Conservation (phyloP, 2,797 vertebrate genomes). For the Phrynocephalus vlangalii region DNA sequence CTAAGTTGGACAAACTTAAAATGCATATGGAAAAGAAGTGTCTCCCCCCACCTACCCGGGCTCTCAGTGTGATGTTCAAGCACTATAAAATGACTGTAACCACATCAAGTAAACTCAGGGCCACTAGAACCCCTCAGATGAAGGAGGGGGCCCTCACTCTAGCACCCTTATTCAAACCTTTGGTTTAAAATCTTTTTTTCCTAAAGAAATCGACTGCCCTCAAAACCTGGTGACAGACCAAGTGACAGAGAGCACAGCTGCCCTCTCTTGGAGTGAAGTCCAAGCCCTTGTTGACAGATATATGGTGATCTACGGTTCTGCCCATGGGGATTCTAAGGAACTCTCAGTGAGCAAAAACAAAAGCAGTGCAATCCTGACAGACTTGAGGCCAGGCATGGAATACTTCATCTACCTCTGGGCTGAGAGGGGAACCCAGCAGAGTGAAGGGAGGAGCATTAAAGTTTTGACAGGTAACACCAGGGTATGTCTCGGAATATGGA, state of each 20-base stretch:
- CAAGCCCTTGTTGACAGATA: constrained; percentile 81
- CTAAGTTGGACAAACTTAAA: no score
- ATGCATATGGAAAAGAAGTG: no score
- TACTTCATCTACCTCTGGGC: constrained; percentile 83
- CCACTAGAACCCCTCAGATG: no score
- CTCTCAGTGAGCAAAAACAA: constrained; percentile 75
- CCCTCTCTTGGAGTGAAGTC: constrained; percentile 78
- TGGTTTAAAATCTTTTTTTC: constrained; percentile 23
- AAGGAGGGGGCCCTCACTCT: not conserved
- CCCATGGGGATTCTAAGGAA: constrained; percentile 75
- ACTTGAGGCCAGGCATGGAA: constrained; percentile 79
- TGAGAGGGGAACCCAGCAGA: constrained; percentile 76
- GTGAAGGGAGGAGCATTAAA: constrained; percentile 77
- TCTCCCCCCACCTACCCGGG: no score
- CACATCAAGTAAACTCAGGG: not conserved
- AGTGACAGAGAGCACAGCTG: constrained; percentile 78
- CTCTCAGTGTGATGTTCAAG: not conserved
- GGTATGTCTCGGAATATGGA: not conserved
- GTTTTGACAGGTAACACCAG: constrained; percentile 81
- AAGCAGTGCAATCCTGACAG: constrained; percentile 73
- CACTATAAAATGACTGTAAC: not conserved
- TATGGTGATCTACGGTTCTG: constrained; percentile 78
- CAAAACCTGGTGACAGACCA: constrained; percentile 79
- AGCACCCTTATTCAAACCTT: not conserved
- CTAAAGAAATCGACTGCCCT: constrained; percentile 81